A percentile compares a stretch with the other conserved stretches of the same genome.
These are phyloP conservation scores for Lepisosteus oculatus DNA, from an alignment of 2,113 vertebrate genomes.

Conservation along the genomic window DNA sequence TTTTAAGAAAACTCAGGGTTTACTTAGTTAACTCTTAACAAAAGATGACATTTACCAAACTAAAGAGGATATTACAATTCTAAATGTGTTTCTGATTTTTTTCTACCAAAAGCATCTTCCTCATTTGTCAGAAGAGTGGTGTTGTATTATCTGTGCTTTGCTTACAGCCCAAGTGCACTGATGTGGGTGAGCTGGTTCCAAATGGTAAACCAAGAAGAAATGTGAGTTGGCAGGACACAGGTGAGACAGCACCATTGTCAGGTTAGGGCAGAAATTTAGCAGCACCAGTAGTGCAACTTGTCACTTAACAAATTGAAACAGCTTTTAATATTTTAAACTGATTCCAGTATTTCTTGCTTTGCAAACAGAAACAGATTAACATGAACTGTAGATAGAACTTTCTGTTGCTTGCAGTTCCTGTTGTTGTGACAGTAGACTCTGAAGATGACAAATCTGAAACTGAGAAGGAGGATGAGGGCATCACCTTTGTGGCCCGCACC, in stretches of 20 bases:
- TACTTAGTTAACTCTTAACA: no score
- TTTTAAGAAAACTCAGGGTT: no score
- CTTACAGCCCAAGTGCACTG: conserved; percentile 67
- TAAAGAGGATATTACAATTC: no score
- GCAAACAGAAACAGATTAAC: background rate
- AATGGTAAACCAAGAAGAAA: conserved; percentile 73
- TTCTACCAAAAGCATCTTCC: no score
- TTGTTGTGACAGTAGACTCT: conserved; percentile 68
- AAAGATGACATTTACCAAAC: no score
- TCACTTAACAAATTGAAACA: background rate
- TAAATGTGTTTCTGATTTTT: no score
- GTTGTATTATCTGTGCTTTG: background rate
- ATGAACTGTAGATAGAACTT: background rate
- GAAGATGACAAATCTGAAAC: conserved; percentile 74
- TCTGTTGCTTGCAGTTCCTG: conserved; percentile 54
- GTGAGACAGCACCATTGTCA: conserved; percentile 51
- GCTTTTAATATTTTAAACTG: background rate
- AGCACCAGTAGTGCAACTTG: no score
- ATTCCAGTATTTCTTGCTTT: background rate
- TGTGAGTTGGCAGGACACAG: conserved; percentile 84
- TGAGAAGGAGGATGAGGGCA: conserved; percentile 87
- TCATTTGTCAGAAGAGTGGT: no score
- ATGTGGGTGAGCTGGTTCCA: conserved; percentile 63
- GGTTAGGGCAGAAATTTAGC: no score
- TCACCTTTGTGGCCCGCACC: conserved; percentile 85